These are phyloP conservation scores for Sinhomidia bicolor DNA, from an alignment of 2,888 invertebrate species.

Conservation along the genomic window DNA sequence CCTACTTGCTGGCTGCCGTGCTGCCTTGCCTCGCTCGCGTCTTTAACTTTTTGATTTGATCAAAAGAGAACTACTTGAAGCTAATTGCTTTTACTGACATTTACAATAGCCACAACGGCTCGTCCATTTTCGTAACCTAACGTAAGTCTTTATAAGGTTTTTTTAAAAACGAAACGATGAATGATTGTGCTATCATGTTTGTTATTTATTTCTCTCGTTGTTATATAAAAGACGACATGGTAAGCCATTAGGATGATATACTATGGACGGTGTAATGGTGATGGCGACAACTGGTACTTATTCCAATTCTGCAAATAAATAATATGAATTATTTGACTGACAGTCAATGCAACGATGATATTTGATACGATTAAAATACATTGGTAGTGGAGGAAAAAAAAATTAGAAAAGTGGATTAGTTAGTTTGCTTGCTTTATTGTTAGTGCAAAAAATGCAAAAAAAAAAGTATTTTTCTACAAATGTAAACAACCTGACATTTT, in stretches of 20 bases:
- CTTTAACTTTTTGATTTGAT: conserved; percentile 50
- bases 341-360: conserved; percentile 47
- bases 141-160: not conserved
- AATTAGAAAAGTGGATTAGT: conserved; percentile 60
- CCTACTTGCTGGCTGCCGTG: conserved; percentile 23
- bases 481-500: conserved; percentile 23
- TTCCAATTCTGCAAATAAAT: conserved; percentile 46
- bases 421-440: conserved; percentile 35
- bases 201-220: conserved; percentile 20
- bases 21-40: conserved; percentile 2
- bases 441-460: conserved; percentile 20
- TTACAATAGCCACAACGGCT: conserved; percentile 52
- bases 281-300: conserved; percentile 69
- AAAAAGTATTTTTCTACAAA: conserved; percentile 10
- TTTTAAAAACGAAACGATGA: not conserved
- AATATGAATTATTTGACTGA: conserved; percentile 57
- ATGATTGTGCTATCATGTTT: conserved; percentile 28
- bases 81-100: conserved; percentile 70
- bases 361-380: conserved; percentile 38
- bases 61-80: conserved; percentile 49
- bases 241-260: conserved; percentile 53
- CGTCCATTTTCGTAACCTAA: not conserved
- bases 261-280: conserved; percentile 49
- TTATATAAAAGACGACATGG: conserved; percentile 35
- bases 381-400: not conserved